Evolutionary conservation across 2,113 vertebrate genomes (phyloP).

Genomic region (Propithecus coquereli): DNA sequence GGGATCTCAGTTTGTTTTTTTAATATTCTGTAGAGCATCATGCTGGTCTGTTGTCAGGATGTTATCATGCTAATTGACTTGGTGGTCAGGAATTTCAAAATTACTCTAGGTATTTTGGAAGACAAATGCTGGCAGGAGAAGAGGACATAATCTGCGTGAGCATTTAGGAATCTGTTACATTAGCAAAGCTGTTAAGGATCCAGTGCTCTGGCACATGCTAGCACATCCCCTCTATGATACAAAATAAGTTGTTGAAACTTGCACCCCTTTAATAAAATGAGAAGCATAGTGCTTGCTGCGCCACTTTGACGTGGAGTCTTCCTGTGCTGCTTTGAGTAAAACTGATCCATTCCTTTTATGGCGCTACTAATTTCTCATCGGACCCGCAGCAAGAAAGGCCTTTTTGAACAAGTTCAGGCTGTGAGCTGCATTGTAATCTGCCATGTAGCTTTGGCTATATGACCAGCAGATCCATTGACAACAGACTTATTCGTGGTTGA

Average conservation of each 20-base stretch:
- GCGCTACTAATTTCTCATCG: neutral
- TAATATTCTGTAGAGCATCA: neutral
- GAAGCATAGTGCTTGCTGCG: neutral
- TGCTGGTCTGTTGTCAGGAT: neutral
- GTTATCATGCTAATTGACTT: neutral
- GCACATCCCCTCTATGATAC: neutral
- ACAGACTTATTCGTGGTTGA: neutral
- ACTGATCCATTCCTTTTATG: neutral
- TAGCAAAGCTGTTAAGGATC: neutral
- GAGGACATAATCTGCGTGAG: neutral
- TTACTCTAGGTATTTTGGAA: neutral
- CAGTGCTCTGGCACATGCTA: neutral
- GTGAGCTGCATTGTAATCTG: neutral
- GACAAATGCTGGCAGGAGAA: neutral
- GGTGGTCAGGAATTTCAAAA: neutral
- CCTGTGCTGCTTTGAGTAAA: neutral
- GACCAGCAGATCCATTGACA: neutral
- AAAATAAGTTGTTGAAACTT: neutral
- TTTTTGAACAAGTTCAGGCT: neutral
- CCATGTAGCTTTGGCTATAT: neutral
- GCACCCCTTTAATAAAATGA: neutral
- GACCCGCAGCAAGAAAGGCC: neutral
- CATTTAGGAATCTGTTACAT: neutral
- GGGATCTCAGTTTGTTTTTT: neutral
- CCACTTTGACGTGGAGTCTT: neutral